A percentile compares a stretch with the other conserved stretches of the same genome.
These are phyloP conservation scores for Limnodromus scolopaceus DNA, from an alignment of 2,797 vertebrate species.

Conservation along the genomic window DNA sequence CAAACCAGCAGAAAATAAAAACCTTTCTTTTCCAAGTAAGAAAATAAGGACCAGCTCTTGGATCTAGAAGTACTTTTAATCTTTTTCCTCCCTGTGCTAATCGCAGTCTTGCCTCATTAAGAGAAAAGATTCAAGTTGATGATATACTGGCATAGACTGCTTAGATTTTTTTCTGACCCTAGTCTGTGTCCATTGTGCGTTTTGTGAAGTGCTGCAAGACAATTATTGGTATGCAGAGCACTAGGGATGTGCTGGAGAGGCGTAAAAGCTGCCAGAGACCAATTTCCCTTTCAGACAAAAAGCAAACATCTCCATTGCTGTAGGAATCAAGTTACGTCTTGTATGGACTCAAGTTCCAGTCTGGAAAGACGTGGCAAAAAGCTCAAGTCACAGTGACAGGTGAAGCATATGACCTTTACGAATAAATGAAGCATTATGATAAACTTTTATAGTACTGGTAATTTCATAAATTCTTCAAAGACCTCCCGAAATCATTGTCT, in stretches of 20 bases:
- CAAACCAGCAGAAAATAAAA: neutral
- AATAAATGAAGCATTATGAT: neutral
- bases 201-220: neutral
- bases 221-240: neutral
- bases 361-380: neutral
- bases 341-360: neutral
- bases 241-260: neutral
- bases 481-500: neutral
- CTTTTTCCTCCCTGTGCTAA: neutral
- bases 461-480: conserved; percentile 18
- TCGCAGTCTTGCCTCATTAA: neutral
- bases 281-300: neutral
- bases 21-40: neutral
- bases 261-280: neutral
- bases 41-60: neutral
- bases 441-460: neutral
- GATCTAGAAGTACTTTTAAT: neutral
- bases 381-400: neutral
- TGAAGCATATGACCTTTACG: neutral
- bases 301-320: neutral
- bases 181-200: neutral
- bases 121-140: neutral
- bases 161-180: neutral
- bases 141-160: accelerated
- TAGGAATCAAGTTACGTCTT: neutral